Conservation (phyloP, 2,888 invertebrate genomes). For the Trissoscelio sp. region DNA sequence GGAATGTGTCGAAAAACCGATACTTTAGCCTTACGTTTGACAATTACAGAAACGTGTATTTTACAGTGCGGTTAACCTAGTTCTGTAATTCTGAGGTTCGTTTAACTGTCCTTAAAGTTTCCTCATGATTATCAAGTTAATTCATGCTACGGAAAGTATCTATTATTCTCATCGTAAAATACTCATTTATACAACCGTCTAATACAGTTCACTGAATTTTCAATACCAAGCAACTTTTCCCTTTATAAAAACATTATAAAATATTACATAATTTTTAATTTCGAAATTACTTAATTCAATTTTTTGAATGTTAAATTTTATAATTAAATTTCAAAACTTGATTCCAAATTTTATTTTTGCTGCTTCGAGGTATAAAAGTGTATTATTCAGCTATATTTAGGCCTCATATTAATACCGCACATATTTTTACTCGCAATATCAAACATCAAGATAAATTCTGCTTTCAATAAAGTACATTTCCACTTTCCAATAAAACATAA, state of each 20-base stretch:
- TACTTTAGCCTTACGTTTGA: slow-evolving; percentile 8
- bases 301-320: too few relatives aligned
- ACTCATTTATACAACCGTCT: slow-evolving; percentile 39
- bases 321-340: too few relatives aligned
- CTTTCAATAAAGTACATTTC: too few relatives aligned
- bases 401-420: too few relatives aligned
- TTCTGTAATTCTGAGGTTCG: slow-evolving; percentile 28
- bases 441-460: too few relatives aligned
- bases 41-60: slow-evolving; percentile 29
- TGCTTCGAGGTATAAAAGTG: too few relatives aligned
- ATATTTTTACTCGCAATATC: too few relatives aligned
- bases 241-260: slow-evolving; percentile 7
- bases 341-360: too few relatives aligned
- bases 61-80: slow-evolving; percentile 29
- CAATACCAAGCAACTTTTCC: slow-evolving; percentile 7
- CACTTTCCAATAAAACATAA: too few relatives aligned
- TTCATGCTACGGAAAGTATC: slow-evolving; percentile 33
- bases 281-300: too few relatives aligned
- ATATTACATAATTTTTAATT: too few relatives aligned
- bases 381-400: too few relatives aligned
- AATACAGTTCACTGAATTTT: slow-evolving; percentile 18
- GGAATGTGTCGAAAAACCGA: slow-evolving; percentile 4
- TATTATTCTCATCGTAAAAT: slow-evolving; percentile 44
- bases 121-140: slow-evolving; percentile 41
- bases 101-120: slow-evolving; percentile 37